Conservation (phyloP, 2,888 invertebrate genomes). For the Abrostola triplasia region DNA sequence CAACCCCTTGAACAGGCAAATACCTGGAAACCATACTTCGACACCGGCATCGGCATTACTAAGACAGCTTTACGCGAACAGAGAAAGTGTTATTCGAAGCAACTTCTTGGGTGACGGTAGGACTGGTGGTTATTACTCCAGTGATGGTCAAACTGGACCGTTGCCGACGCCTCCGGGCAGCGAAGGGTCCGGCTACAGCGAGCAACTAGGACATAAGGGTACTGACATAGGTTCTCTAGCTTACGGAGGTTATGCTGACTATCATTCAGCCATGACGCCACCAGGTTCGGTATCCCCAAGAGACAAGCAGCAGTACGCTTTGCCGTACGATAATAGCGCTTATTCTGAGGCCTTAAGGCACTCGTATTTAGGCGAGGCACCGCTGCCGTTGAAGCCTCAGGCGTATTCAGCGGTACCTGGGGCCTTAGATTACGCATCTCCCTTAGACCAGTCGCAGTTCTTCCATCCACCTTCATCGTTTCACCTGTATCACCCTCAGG, state of each 20-base stretch:
- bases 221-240: conserved; percentile 89
- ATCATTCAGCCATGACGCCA: conserved; percentile 98
- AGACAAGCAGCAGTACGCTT: conserved; percentile 91
- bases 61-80: conserved; percentile 96
- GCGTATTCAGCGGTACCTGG: conserved; percentile 94
- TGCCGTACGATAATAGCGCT: conserved; percentile 87
- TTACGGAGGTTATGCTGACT: conserved; percentile 91
- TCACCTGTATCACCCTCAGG: conserved; percentile 94
- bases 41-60: conserved; percentile 96
- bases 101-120: conserved; percentile 89
- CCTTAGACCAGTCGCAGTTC: conserved; percentile 94
- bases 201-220: conserved; percentile 87
- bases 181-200: conserved; percentile 92
- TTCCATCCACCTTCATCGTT: conserved; percentile 94
- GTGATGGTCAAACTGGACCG: conserved; percentile 91
- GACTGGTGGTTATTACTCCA: conserved; percentile 84
- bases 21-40: conserved; percentile 86
- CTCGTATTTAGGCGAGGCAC: conserved; percentile 85
- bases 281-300: conserved; percentile 98
- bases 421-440: conserved; percentile 90
- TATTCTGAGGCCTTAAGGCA: conserved; percentile 90
- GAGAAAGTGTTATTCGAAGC: conserved; percentile 98
- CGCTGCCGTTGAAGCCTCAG: conserved; percentile 95
- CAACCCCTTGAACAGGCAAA: conserved; percentile 90
- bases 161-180: conserved; percentile 97